Evolutionary conservation across 1,140 invertebrate species (phyloP).

Genomic region (Lepidurus arcticus): DNA sequence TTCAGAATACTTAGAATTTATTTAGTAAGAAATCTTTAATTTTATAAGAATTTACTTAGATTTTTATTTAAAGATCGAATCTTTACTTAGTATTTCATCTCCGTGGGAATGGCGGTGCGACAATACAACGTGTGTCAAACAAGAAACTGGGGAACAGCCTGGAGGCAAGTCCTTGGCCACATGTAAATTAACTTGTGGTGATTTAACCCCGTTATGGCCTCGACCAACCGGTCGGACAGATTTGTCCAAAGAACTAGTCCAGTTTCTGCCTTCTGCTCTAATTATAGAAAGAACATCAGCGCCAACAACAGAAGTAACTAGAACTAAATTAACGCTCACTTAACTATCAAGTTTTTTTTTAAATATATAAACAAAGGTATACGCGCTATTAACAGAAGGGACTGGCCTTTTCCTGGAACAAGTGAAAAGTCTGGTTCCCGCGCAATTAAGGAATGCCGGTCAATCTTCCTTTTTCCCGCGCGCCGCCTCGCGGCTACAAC

Average conservation of each 20-base stretch:
- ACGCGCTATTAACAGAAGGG: constrained; percentile 7
- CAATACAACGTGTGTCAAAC: constrained; percentile 24
- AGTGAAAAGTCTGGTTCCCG: constrained; percentile 23
- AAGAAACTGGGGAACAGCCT: constrained; percentile 2
- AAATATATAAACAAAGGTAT: background rate
- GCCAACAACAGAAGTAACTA: constrained; percentile 23
- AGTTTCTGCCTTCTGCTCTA: constrained; percentile 16
- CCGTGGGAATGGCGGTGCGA: constrained; percentile 32
- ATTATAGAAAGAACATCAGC: background rate
- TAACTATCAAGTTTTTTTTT: background rate
- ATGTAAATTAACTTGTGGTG: constrained; percentile 31
- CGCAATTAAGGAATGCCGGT: background rate
- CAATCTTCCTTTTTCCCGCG: background rate
- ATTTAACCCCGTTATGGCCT: constrained; percentile 26
- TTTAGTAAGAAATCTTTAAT: too few relatives aligned
- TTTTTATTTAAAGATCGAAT: background rate
- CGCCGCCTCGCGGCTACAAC: background rate
- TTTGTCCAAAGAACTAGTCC: constrained; percentile 17
- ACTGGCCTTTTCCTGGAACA: background rate
- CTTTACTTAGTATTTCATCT: constrained; percentile 15
- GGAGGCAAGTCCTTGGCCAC: constrained; percentile 17
- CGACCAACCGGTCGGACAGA: background rate
- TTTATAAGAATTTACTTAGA: background rate
- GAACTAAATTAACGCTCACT: background rate
- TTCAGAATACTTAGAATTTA: too few relatives aligned